Evolutionary conservation across 2,797 vertebrate genomes (phyloP).

Genomic region (Neopelma chrysocephalum): DNA sequence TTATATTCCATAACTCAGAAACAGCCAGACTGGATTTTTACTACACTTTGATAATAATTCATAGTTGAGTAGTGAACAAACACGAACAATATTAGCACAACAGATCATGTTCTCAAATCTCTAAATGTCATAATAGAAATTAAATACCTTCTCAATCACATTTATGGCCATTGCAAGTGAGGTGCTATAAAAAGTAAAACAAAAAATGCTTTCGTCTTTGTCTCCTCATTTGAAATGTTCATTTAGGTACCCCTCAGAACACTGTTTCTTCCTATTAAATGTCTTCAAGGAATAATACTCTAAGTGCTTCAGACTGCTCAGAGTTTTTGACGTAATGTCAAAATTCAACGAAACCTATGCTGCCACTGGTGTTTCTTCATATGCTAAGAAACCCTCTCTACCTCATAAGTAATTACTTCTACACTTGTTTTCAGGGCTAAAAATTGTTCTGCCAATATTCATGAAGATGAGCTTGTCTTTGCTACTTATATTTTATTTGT

Average conservation of each 20-base stretch:
- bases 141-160: neutral
- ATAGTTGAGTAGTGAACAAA: neutral
- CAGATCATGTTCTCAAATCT: neutral
- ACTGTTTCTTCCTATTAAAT: neutral
- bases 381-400: neutral
- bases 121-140: neutral
- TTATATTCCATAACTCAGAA: neutral
- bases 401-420: neutral
- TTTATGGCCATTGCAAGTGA: neutral
- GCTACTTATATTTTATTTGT: conserved; percentile 15
- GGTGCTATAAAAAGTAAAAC: neutral
- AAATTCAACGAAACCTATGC: neutral
- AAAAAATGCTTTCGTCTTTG: neutral
- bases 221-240: neutral
- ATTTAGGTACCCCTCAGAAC: neutral
- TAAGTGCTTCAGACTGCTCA: neutral
- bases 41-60: neutral
- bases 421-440: neutral
- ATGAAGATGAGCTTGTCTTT: neutral
- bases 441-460: conserved; percentile 19
- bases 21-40: neutral
- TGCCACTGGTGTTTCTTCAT: neutral
- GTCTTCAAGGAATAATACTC: neutral
- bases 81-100: neutral
- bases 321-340: neutral